A percentile compares a stretch with the other conserved stretches of the same genome.
These are phyloP conservation scores for Rhineura floridana DNA, from an alignment of 2,113 vertebrate species.

Conservation along the genomic window DNA sequence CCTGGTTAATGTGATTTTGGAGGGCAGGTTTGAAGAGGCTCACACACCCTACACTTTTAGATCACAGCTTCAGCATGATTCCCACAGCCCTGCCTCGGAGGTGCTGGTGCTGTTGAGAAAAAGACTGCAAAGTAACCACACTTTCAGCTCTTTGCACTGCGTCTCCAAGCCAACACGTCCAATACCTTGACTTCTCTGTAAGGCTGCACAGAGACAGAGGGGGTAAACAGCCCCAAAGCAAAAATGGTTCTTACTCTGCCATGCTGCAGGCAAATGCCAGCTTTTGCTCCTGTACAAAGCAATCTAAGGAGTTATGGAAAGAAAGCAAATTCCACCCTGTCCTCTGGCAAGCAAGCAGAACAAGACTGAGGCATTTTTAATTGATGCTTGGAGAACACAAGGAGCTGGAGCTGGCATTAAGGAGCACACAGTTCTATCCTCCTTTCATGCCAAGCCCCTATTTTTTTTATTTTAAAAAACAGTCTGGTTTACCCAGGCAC, in stretches of 20 bases:
- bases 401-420: constrained; percentile 65
- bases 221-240: constrained; percentile 44
- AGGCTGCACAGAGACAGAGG: neutral
- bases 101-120: constrained; percentile 44
- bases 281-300: constrained; percentile 60
- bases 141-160: constrained; percentile 41
- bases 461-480: constrained; percentile 34
- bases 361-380: constrained; percentile 73
- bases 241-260: constrained; percentile 57
- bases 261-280: constrained; percentile 61
- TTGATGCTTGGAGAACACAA: constrained; percentile 63
- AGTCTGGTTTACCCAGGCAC: constrained; percentile 52
- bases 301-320: constrained; percentile 54
- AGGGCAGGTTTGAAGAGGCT: constrained; percentile 24
- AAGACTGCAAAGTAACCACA: constrained; percentile 44
- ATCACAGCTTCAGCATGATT: constrained; percentile 13
- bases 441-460: constrained; percentile 59
- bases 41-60: neutral
- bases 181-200: constrained; percentile 33
- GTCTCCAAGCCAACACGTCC: constrained; percentile 52
- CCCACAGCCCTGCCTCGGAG: constrained; percentile 33
- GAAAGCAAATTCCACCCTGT: constrained; percentile 56
- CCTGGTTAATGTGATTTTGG: constrained; percentile 58
- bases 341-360: constrained; percentile 65
- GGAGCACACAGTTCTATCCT: constrained; percentile 48